Conservation (phyloP, 2,797 vertebrate species). For the Cynodonichthys magdalenae region DNA sequence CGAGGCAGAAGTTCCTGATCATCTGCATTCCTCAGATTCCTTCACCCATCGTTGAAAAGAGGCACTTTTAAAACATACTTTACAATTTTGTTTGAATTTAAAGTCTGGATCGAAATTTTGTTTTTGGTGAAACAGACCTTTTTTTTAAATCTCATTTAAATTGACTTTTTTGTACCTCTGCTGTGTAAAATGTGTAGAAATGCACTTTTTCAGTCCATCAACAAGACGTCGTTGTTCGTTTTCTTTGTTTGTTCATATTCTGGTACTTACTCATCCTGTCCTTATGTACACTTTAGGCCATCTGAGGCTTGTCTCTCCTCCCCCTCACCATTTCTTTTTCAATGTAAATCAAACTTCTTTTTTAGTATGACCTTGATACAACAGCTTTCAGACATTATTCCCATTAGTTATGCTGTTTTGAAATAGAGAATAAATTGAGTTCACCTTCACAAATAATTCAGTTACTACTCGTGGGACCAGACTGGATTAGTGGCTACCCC, state of each 20-base stretch:
- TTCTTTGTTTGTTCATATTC: background rate
- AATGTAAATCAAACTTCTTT: too few relatives aligned
- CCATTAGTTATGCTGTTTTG: background rate
- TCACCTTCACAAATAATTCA: background rate
- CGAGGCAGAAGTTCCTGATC: slow-evolving; percentile 42
- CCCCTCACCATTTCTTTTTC: background rate
- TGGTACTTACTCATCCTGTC: background rate
- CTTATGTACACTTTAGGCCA: background rate
- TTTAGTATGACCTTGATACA: too few relatives aligned
- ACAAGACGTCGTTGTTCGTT: background rate
- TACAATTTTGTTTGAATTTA: too few relatives aligned
- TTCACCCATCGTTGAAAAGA: background rate
- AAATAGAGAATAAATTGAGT: background rate
- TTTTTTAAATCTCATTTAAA: too few relatives aligned
- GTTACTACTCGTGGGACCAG: background rate
- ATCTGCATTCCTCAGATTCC: slow-evolving; percentile 68
- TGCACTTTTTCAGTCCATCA: background rate
- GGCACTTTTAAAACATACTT: background rate
- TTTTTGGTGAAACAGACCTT: too few relatives aligned
- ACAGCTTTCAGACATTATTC: background rate
- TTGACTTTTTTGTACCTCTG: background rate
- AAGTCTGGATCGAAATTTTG: too few relatives aligned
- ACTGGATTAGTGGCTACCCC: background rate
- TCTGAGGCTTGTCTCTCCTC: background rate
- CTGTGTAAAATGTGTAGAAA: background rate